Evolutionary conservation across 2,113 vertebrate species (phyloP).

Genomic region (Prunella himalayana): DNA sequence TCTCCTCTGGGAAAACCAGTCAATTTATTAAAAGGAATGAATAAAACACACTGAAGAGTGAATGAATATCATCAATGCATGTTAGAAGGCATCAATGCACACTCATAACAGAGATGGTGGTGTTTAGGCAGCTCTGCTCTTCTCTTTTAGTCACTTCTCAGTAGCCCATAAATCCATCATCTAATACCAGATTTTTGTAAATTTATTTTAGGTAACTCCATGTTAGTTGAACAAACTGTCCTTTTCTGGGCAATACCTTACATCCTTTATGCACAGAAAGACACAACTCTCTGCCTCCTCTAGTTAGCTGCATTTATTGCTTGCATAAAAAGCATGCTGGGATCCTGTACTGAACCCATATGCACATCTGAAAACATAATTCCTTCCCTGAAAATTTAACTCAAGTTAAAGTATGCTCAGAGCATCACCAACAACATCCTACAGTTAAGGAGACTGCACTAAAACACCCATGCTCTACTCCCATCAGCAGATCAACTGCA

Average conservation of each 20-base stretch:
- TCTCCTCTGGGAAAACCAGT: not conserved
- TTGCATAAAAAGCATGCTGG: not conserved
- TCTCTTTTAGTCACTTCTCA: not conserved
- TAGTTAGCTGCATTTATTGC: not conserved
- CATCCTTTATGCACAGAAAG: not conserved
- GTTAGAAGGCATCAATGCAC: not conserved
- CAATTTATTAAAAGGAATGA: not conserved
- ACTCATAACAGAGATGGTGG: not conserved
- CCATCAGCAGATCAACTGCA: not conserved
- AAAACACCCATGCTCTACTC: accelerated
- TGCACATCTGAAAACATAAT: not conserved
- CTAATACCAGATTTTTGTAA: not conserved
- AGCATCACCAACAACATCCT: not conserved
- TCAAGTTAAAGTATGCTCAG: not conserved
- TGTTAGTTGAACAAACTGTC: not conserved
- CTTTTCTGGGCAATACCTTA: not conserved
- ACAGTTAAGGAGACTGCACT: not conserved
- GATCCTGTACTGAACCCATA: not conserved
- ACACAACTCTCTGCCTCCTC: not conserved
- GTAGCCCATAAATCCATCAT: not conserved
- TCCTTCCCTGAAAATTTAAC: not conserved
- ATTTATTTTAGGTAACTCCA: not conserved
- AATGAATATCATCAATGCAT: not conserved
- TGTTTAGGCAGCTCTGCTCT: not conserved
- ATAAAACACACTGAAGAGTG: not conserved